Conservation (phyloP, 2,113 vertebrate genomes). For the Muntiacus reevesi region DNA sequence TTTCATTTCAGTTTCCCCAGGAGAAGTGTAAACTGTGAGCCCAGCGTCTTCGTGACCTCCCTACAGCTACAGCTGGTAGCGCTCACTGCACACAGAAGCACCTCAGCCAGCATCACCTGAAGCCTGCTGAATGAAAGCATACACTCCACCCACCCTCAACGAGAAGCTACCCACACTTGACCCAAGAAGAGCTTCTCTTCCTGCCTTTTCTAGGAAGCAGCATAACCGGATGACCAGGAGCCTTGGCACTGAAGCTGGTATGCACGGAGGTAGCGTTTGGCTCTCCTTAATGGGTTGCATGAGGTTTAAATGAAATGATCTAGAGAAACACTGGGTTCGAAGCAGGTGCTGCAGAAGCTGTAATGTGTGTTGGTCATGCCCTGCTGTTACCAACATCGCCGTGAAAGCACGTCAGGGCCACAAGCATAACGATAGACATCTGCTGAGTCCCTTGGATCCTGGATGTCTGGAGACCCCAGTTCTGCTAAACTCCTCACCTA, state of each 20-base stretch:
- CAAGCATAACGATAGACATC: not conserved
- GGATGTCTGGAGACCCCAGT: rapidly evolving
- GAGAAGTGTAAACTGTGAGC: not conserved
- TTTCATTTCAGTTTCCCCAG: not conserved
- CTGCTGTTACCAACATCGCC: not conserved
- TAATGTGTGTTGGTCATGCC: rapidly evolving
- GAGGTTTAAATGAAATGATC: not conserved
- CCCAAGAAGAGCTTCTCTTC: not conserved
- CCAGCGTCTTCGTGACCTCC: rapidly evolving
- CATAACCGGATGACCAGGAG: rapidly evolving
- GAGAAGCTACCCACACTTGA: rapidly evolving
- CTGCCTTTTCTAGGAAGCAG: not conserved
- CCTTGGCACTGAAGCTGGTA: not conserved
- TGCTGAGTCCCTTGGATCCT: not conserved
- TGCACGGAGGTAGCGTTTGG: not conserved
- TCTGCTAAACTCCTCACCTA: not conserved
- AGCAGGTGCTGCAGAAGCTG: too few species aligned
- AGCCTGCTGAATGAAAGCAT: not conserved
- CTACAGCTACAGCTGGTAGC: rapidly evolving
- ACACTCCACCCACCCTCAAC: not conserved
- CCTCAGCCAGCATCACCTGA: not conserved
- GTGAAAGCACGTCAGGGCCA: not conserved
- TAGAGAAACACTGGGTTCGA: rapidly evolving
- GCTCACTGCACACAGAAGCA: rapidly evolving
- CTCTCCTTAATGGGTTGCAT: not conserved